These are phyloP conservation scores for Drosophila formosana DNA, from an alignment of 2,888 invertebrate genomes.

Conservation along the genomic window DNA sequence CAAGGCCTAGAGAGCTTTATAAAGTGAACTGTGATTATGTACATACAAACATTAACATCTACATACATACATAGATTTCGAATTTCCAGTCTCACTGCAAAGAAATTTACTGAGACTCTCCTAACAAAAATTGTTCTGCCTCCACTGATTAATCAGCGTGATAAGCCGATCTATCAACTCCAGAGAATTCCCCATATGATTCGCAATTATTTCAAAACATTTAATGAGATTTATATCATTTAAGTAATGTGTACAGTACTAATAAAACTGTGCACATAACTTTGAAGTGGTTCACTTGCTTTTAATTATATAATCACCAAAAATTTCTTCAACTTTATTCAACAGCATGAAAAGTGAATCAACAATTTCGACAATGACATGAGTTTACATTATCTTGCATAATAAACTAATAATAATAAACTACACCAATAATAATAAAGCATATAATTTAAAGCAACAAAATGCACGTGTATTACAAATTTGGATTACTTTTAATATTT, in stretches of 20 bases:
- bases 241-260: constrained; percentile 7
- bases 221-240: constrained; percentile 2
- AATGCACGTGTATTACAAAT: constrained; percentile 84
- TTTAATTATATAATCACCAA: constrained; percentile 38
- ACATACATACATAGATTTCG: not conserved
- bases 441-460: constrained; percentile 32
- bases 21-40: constrained; percentile 3
- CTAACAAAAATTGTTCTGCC: constrained; percentile 6
- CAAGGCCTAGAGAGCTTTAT: not conserved
- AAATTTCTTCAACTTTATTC: constrained; percentile 49
- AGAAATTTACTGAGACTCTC: not conserved
- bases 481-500: constrained; percentile 84
- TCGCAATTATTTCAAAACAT: not conserved
- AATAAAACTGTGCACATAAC: constrained; percentile 11
- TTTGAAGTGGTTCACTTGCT: constrained; percentile 6
- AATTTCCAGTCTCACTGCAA: not conserved
- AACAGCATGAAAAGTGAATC: constrained; percentile 45
- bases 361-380: constrained; percentile 44
- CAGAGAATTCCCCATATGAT: not conserved
- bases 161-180: constrained; percentile 2
- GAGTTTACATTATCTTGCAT: constrained; percentile 21
- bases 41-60: not conserved
- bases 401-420: constrained; percentile 25
- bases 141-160: constrained; percentile 5
- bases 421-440: constrained; percentile 19